Evolutionary conservation across 1,140 invertebrate genomes (phyloP).

Genomic region (Hirudo medicinalis): DNA sequence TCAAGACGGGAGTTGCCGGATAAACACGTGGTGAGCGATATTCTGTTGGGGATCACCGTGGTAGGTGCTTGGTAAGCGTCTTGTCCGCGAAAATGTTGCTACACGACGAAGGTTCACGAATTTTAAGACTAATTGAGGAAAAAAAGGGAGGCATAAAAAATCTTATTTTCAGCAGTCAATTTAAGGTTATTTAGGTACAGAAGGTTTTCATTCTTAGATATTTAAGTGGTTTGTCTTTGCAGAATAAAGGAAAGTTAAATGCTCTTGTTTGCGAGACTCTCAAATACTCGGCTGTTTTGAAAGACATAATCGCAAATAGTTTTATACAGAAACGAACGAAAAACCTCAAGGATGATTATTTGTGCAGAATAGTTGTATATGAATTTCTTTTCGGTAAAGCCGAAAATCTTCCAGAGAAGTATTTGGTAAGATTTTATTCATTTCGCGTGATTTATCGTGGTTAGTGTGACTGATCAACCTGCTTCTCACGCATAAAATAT

Average conservation of each 20-base stretch:
- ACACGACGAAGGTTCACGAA: neutral
- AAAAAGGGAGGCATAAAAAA: constrained; percentile 4
- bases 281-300: constrained; percentile 51
- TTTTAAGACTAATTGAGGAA: neutral
- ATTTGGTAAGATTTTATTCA: constrained; percentile 25
- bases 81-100: neutral
- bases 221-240: neutral
- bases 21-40: too few relatives aligned
- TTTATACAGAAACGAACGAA: constrained; percentile 48
- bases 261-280: constrained; percentile 59
- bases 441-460: neutral
- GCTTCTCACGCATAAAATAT: too few relatives aligned
- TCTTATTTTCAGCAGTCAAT: neutral
- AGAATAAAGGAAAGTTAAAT: constrained; percentile 57
- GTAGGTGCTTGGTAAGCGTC: too few relatives aligned
- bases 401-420: constrained; percentile 43
- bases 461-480: too few relatives aligned
- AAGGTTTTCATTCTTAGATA: neutral
- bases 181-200: neutral
- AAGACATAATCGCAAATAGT: constrained; percentile 47
- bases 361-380: constrained; percentile 61
- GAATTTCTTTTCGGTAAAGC: constrained; percentile 68
- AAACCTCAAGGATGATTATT: constrained; percentile 54
- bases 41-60: too few relatives aligned
- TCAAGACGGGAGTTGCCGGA: too few relatives aligned